Evolutionary conservation across 2,888 invertebrate genomes (phyloP).

Genomic region (Cancer borealis): DNA sequence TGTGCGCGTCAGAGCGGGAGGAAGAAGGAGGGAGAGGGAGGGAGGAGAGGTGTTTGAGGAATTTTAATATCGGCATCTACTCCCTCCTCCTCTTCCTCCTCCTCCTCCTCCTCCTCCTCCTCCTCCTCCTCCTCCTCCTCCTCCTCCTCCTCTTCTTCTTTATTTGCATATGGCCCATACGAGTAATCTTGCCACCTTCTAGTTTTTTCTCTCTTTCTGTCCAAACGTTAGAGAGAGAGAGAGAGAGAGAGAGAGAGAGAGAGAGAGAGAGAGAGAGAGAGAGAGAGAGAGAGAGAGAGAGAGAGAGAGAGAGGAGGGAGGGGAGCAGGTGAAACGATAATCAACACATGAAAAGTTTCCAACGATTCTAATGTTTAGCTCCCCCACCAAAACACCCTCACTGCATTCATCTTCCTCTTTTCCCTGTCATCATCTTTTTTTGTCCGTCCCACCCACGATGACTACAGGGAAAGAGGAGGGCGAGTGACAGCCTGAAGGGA

Average conservation of each 20-base stretch:
- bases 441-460: background rate
- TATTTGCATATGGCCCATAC: background rate
- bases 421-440: background rate
- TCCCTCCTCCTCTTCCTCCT: slow-evolving; percentile 31
- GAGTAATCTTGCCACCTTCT: background rate
- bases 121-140: background rate
- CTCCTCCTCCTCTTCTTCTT: background rate
- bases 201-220: background rate
- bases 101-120: slow-evolving; percentile 8
- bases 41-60: slow-evolving; percentile 49
- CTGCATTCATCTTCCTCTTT: background rate
- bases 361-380: background rate
- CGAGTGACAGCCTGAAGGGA: background rate
- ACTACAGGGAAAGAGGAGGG: background rate
- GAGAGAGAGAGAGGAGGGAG: background rate
- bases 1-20: slow-evolving; percentile 13
- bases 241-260: slow-evolving; percentile 33
- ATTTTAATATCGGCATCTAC: slow-evolving; percentile 53
- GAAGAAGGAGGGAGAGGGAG: background rate
- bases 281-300: slow-evolving; percentile 28
- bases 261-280: slow-evolving; percentile 3
- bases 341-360: background rate
- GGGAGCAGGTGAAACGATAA: background rate
- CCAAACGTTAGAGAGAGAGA: background rate
- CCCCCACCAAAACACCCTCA: background rate